Evolutionary conservation across 2,888 invertebrate species (phyloP), one percentile per base, ranked within the genome.

Genomic region (Lithodes maja): DNA sequence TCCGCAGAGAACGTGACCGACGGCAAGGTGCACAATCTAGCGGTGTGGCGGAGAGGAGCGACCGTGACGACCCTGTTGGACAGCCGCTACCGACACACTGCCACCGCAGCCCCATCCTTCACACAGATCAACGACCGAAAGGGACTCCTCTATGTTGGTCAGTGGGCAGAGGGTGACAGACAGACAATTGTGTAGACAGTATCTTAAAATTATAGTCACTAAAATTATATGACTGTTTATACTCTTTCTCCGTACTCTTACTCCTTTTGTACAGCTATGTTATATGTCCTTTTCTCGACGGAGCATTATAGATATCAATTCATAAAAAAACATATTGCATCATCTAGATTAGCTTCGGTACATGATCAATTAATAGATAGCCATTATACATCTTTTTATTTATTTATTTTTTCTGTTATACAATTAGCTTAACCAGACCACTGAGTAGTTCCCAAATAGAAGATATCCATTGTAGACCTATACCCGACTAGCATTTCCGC

Each of bases 21-120:
- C 52, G 88, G 86, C 3, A 9, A 33, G 55, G 90, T 90, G 91
- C 91, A 91, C 84, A 90, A 88, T 55, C 69, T 91, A 5, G 85
- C 88, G 77, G 88, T 91, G 79, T 52, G 83, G 15, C 69, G 91
- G 17, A 69, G 55, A 15, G 91, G 86, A 3, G 33, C 86, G 1
- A 79, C 79, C 1, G 83, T 90, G 52, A 90, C 91, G 7, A 55
- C 88, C 12, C 87, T 90, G 81, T 52, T 90, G 17, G 90, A 91
- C 61, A 89, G 90, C 7, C 54, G 68, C 1, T 77, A 85, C 0
- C 68, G 50, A 17, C 85, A 90, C 61, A 69, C 74, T 1, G 15
- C 69, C n/a, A 52, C 78, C 0, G 77, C 87, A 2, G 90, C 83
- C 15, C 80, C 82, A 17, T 83, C 82, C 17, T 91, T 82, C 75